Base-by-base conservation (phyloP, 2,113 vertebrate species). In the Gobius niger region DNA sequence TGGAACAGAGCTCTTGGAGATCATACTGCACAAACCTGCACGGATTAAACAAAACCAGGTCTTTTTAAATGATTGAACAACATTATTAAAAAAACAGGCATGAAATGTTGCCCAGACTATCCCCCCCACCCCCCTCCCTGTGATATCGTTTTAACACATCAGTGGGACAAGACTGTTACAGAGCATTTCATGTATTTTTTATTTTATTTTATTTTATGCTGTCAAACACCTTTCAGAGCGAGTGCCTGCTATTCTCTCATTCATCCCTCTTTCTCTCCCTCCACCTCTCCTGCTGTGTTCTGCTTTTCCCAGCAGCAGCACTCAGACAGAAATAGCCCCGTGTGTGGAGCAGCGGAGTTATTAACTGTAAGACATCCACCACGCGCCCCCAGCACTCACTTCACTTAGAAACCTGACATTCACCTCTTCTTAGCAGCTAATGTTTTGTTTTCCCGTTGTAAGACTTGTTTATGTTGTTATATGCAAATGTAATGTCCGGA, bases 241-340 rank as follows among this genome's bases (percentile, higher is more conserved):
- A 16, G 18, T 53, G 15, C 12, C 47, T 4, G 52, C 24, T 4
- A 34, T 34, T 34, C 24, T 34, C 24, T 54, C 50, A 46, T 60
- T 24, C 67, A 16, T 67, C 49, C 34, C 47, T 40, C 65, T 54
- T 15, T 71, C 56, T 40, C 18, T 74, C 62, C 72, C 77, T 81
- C 63, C 76, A 78, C 73, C 69, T 56, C n/a, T 65, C 73, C 80
- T 72, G 75, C 72, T 61, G 56, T 78, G 82, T 72, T 70, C 69
- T 57, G 68, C 70, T 84, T 88, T 54, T 88, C 86, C 83, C 86
- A 88, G 86, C 86, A 87, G 82, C 86, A 88, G 86, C 86, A 87
- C 73, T 77, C 65, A 15, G 82, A 85, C 89, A 82, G 77, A 89
- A 89, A 89, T 88, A 90, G 86, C 51, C 42, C 7, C 24, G 54